Evolutionary conservation across 2,113 vertebrate genomes (phyloP), one percentile per base, ranked within the genome.

Genomic region (Irena cyanogastra): DNA sequence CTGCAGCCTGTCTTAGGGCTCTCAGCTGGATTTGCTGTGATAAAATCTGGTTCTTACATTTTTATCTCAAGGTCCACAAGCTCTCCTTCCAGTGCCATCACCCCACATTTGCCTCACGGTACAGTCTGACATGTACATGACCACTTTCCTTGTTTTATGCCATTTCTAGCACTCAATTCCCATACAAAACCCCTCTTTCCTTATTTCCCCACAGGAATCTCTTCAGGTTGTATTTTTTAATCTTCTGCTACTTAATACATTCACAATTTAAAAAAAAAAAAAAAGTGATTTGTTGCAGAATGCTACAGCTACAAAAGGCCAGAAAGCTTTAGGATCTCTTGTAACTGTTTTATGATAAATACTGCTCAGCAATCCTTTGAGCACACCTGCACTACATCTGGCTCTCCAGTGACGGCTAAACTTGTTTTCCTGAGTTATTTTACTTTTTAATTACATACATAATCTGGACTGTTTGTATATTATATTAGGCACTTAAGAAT

Each of bases 301-400:
- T 56, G 60, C 65, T 90, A 6, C 53, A 42, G 57, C 45, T 86
- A 16, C 72, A 42, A 21, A 90, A 81, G 52, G 16, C 60, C 33
- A 18, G 0, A 6, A 68, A 78, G 44, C 28, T 89, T 78, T 92
- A 83, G 60, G 76, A 70, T 47, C 16, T 71, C 72, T 86, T 88
- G 47, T 81, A 87, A 90, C 59, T 81, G 24, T 74, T 92, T 92
- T 83, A 45, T 23, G 57, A 33, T 49, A 77, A 89, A 68, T 89
- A 37, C 35, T 75, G 8, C 39, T 61, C 27, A 5, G 71, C 81
- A 91, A 16, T 72, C 70, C 86, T 89, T 39, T n/a, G 17, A 90
- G 76, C 76, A 61, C 85, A 92, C 86, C 80, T 96, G 90, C 56
- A 31, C 39, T 45, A 44, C 93, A 87, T 63, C 75, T 95, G 92